Evolutionary conservation across 2,113 vertebrate species (phyloP), one percentile per base, ranked within the genome.

Genomic region (Bucco capensis): DNA sequence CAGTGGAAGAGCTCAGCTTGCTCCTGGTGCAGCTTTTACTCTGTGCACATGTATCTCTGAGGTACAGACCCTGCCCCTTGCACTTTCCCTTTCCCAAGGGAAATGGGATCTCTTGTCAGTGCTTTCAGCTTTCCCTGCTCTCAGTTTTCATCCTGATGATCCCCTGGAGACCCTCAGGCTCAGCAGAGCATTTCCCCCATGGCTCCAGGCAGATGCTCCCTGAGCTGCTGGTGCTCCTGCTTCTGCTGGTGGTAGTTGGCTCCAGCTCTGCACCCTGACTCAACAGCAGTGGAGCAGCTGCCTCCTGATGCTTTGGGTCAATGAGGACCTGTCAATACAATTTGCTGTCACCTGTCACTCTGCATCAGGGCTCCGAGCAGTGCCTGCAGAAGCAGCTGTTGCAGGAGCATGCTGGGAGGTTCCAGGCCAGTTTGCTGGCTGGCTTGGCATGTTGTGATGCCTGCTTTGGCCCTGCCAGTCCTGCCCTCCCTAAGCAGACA

Each of bases 251-350:
- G 2, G 60, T 27, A 6, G 22, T 44, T 19, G 77, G 25, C 85
- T 91, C 85, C 82, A 27, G 87, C 85, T 53, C 44, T 18, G 70
- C 69, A 24, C 27, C 57, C 31, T 1, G 35, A 79, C n/a, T n/a
- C n/a, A n/a, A n/a, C n/a, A n/a, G 70, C 77, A 67, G 57, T 17
- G 31, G 42, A 86, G 71, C 90, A 94, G 94, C 85, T 94, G 88
- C 86, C 86, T 72, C 28, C 71, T 12, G 75, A 19, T 4, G 5
- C 4, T 47, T 56, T 1, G 18, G 10, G 28, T 75, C 93, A 22
- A 7, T 6, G 3, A 64, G 81, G 38, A 17, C 62, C 88, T 18
- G 2, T 89, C 90, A 11, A 50, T 51, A 65, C 60, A 1, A 42
- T 58, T 64, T 81, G 83, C 83, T 70, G 56, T 83, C 65, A 12